These are phyloP conservation scores for Mesopsocus fuscifrons DNA, from an alignment of 2,888 invertebrate species.

Conservation along the genomic window DNA sequence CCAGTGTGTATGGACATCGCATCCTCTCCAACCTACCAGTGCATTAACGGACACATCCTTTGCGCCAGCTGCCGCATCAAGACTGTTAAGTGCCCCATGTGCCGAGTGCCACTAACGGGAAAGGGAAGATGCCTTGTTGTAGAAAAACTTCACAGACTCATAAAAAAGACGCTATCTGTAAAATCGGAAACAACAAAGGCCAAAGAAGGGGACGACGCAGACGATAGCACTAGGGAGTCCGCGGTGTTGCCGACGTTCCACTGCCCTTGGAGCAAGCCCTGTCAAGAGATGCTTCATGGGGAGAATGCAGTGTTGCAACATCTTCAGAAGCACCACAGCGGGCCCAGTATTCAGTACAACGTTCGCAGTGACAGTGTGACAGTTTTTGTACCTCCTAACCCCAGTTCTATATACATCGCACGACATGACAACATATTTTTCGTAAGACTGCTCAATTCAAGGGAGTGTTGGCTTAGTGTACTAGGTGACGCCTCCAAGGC, in stretches of 20 bases:
- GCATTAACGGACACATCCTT: constrained; percentile 29
- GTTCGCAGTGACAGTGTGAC: background rate
- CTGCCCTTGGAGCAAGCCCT: background rate
- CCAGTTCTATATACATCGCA: background rate
- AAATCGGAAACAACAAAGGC: background rate
- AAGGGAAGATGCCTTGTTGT: constrained; percentile 28
- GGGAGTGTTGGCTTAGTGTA: background rate
- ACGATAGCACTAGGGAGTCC: background rate
- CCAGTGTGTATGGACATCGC: constrained; percentile 30
- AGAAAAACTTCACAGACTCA: constrained; percentile 23
- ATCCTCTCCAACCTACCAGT: constrained; percentile 28
- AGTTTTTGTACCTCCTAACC: background rate
- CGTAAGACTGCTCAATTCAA: background rate
- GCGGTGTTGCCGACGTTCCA: background rate
- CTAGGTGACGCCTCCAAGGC: background rate
- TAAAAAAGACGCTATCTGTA: background rate
- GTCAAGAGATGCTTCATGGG: background rate
- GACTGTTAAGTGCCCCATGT: constrained; percentile 28
- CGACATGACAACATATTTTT: background rate
- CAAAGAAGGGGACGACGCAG: background rate
- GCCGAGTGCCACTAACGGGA: constrained; percentile 27
- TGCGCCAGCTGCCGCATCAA: constrained; percentile 28
- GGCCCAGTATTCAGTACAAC: background rate
- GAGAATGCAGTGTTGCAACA: background rate
- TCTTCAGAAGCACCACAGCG: background rate